These are phyloP conservation scores for Heliconius nattereri DNA, from an alignment of 1,140 invertebrate species.

Conservation along the genomic window DNA sequence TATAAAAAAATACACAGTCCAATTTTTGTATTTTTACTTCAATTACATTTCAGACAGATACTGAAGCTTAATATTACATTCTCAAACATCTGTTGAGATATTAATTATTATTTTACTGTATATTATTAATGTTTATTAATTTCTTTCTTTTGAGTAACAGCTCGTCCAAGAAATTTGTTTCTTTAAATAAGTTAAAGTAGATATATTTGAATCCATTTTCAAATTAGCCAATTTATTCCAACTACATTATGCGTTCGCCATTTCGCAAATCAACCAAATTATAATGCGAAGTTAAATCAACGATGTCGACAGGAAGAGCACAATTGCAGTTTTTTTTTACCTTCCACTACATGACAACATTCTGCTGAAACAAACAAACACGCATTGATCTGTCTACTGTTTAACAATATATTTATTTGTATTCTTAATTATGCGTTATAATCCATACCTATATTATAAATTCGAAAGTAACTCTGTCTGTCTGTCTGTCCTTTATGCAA, in stretches of 20 bases:
- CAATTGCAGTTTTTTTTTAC: background rate
- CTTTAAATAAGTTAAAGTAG: background rate
- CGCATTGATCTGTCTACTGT: too few relatives aligned
- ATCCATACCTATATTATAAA: too few relatives aligned
- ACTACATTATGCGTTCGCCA: background rate
- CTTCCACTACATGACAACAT: background rate
- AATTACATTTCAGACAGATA: too few relatives aligned
- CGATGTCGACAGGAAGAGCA: background rate
- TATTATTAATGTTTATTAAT: background rate
- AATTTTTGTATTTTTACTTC: too few relatives aligned
- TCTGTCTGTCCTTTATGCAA: too few relatives aligned
- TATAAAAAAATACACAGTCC: too few relatives aligned
- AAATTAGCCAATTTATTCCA: background rate
- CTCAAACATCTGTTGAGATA: too few relatives aligned
- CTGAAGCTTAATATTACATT: too few relatives aligned
- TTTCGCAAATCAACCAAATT: background rate
- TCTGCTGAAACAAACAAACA: background rate
- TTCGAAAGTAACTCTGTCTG: too few relatives aligned
- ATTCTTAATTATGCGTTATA: too few relatives aligned
- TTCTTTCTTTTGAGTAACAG: background rate
- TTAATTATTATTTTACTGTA: too few relatives aligned
- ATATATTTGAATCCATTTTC: background rate
- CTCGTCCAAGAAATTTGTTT: background rate
- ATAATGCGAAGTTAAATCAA: background rate
- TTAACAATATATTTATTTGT: too few relatives aligned